Evolutionary conservation across 2,113 vertebrate genomes (phyloP).

Genomic region (Telmatochromis brichardi): DNA sequence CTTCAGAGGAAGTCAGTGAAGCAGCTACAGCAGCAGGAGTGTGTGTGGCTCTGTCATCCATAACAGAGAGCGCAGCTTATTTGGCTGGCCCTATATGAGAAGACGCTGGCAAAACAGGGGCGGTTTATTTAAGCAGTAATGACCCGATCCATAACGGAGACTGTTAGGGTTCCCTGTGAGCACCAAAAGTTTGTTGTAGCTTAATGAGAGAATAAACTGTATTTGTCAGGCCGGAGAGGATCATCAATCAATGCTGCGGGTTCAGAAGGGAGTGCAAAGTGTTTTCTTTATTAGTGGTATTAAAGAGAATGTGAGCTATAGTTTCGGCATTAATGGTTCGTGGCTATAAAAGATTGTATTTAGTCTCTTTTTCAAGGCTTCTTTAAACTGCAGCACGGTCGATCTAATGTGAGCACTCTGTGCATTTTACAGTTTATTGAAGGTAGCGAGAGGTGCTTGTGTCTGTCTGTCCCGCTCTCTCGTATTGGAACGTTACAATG

Average conservation of each 20-base stretch:
- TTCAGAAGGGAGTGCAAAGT: neutral
- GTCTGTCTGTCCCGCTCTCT: neutral
- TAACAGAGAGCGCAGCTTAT: conserved; percentile 14
- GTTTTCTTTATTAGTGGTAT: conserved; percentile 13
- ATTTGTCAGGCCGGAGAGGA: conserved; percentile 11
- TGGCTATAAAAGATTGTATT: neutral
- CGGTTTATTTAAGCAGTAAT: conserved; percentile 58
- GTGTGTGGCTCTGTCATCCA: conserved; percentile 7
- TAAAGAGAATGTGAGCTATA: neutral
- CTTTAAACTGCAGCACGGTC: neutral
- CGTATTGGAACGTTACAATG: neutral
- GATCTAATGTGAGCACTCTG: neutral
- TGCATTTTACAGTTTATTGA: neutral
- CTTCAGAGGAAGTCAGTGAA: neutral
- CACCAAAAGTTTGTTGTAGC: conserved; percentile 35
- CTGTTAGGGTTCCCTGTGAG: conserved; percentile 19
- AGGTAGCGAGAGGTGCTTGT: neutral
- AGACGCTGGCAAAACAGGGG: conserved; percentile 19
- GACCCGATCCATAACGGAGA: conserved; percentile 52
- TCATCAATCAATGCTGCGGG: conserved; percentile 28
- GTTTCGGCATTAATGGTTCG: neutral
- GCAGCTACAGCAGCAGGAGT: neutral
- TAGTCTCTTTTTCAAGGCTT: neutral
- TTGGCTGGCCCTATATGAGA: conserved; percentile 1
- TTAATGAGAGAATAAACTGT: conserved; percentile 56